These are phyloP conservation scores for Petrocephalus microphthalmus DNA, from an alignment of 2,113 vertebrate species.

Conservation along the genomic window DNA sequence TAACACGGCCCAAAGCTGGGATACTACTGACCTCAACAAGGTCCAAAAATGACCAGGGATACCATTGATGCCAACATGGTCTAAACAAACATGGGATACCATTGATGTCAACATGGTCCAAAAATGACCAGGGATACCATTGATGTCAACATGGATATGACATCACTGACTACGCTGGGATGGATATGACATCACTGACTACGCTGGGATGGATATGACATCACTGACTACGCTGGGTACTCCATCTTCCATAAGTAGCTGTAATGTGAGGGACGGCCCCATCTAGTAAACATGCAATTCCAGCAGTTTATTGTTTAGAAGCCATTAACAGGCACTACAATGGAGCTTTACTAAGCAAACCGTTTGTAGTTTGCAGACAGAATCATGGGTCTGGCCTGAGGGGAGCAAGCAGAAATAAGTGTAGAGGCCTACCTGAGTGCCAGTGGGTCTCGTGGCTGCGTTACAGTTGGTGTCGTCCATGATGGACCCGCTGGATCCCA, in stretches of 20 bases:
- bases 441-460: conserved; percentile 81
- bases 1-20: not conserved
- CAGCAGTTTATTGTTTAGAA: not conserved
- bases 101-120: too few relatives aligned
- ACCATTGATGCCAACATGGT: not conserved
- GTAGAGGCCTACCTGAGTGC: conserved; percentile 72
- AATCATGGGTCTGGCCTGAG: not conserved
- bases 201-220: too few relatives aligned
- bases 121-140: too few relatives aligned
- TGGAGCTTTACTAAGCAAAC: not conserved
- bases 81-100: too few relatives aligned
- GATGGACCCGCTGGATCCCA: conserved; percentile 76
- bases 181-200: too few relatives aligned
- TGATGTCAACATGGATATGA: too few relatives aligned
- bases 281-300: too few relatives aligned
- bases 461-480: conserved; percentile 88
- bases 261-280: too few relatives aligned
- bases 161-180: too few relatives aligned
- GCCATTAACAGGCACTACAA: not conserved
- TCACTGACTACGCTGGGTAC: not conserved
- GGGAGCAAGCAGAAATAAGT: not conserved
- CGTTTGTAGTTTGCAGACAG: not conserved
- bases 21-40: not conserved
- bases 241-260: too few relatives aligned
- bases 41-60: not conserved